Evolutionary conservation across 92 coral and sea anemone genomes (phyloP), one percentile per base, ranked within the genome.

Genomic region (Muricea muricata): DNA sequence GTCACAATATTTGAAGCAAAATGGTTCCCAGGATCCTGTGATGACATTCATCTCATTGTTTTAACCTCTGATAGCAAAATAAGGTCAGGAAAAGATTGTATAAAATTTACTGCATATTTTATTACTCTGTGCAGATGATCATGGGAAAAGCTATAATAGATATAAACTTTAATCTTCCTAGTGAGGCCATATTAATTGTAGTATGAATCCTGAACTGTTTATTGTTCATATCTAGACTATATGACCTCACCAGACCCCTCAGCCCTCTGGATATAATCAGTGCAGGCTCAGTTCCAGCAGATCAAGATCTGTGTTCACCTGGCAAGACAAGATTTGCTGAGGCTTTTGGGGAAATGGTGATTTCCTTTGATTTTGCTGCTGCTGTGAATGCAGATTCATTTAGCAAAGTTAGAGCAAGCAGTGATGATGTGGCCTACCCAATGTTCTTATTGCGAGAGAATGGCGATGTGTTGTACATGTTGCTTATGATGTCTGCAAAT

Each of bases 301-400:
- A 78, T n/a, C 83, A 78, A 24, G 58, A 66, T 32, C 83, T 96
- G 83, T 91, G 92, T 17, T 58, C 79, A 31, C 84, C 89, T 31
- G 89, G 94, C 30, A 85, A 89, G 18, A 90, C 97, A 9, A 84
- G 94, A 17, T 93, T 96, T 89, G 99, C 99, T 3, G 93, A 91
- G 78, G 99, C 98, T 15, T 89, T 96, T 75, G 99, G 99, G 48
- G 99, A 96, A 80, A 87, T 93, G 15, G 91, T 95, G 29, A 83
- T 90, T 21, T 90, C 94, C 0, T 96, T 96, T 90, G 99, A 96
- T 78, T 96, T 96, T 96, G 99, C 97, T n/a, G 97, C 97, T 7
- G 80, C 93, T 20, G 75, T 92, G 41, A 35, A 50, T 35, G 84
- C 66, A n/a, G 55, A 71, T 14, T 74, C 48, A 42, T 48, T 47